Evolutionary conservation across 2,888 invertebrate species (phyloP), one percentile per base, ranked within the genome.

Genomic region (Lydus trimaculatus): DNA sequence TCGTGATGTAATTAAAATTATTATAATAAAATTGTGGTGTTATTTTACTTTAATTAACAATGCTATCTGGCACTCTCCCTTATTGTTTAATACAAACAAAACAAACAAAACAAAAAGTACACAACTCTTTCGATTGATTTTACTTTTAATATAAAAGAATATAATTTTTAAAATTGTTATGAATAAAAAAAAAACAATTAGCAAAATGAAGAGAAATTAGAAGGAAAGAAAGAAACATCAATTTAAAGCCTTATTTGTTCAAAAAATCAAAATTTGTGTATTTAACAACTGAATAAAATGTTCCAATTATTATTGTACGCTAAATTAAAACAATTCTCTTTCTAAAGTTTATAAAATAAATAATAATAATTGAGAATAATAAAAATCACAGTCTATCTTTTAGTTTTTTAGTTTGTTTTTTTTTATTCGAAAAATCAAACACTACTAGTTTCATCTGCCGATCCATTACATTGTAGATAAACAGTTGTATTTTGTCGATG

Each of bases 401-500:
- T 56, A 58, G 20, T 61, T 25, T n/a, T n/a, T n/a, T n/a, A n/a
- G n/a, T n/a, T n/a, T n/a, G n/a, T n/a, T n/a, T n/a, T n/a, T n/a
- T n/a, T n/a, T n/a, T n/a, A n/a, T n/a, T n/a, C n/a, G 15, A 61
- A 56, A 68, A 69, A 63, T 66, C 59, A 72, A 17, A 78, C 73
- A 23, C 76, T 76, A 43, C 76, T 75, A 36, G 73, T 75, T 8
- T 76, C 76, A 43, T 76, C 76, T 17, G 72, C 71, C 15, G 73
- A 72, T 25, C 79, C 79, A 62, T 79, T 79, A 65, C 76, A 77
- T 56, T 73, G 59, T 17, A 75, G 60, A 58, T 67, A 70, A 67
- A 67, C 72, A 67, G 75, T 70, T 17, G 64, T 61, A 63, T 68
- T 73, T 58, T 73, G 78, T 67, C 92, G 87, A 79, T 90, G 89